Percentiles rank a stretch among this genome's conserved stretches.
Conservation (phyloP, 2,797 vertebrate species). For the Moxostoma hubbsi region DNA sequence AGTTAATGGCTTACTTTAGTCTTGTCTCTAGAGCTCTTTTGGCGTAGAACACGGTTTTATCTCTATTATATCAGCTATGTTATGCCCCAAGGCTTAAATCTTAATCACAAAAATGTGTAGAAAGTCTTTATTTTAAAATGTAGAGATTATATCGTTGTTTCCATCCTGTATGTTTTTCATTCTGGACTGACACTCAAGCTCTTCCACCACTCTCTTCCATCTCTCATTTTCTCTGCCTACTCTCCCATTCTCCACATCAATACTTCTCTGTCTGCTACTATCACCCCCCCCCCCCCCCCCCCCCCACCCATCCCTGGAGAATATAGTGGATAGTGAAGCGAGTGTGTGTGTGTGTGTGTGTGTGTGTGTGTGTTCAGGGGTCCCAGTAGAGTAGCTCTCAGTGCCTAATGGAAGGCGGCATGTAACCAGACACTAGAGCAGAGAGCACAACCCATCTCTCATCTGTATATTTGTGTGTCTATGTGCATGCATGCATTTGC, state of each 20-base stretch:
- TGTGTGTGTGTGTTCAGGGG: constrained; percentile 50
- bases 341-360: constrained; percentile 18
- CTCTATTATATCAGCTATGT: neutral
- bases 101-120: neutral
- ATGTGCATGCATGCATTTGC: constrained; percentile 5
- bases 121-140: neutral
- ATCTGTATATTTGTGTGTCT: constrained; percentile 27
- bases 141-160: neutral
- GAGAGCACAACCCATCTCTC: constrained; percentile 41
- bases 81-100: neutral
- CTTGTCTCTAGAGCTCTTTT: too few species aligned
- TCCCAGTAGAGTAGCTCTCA: constrained; percentile 67
- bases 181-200: neutral
- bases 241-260: constrained; percentile 64
- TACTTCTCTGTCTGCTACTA: constrained; percentile 69
- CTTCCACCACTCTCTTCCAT: constrained; percentile 2
- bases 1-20: too few species aligned
- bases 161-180: constrained; percentile 12
- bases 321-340: constrained; percentile 35
- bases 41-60: too few species aligned
- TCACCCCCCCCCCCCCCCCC: constrained; percentile 67
- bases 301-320: constrained; percentile 59
- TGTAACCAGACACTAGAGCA: constrained; percentile 71
- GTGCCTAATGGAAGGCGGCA: constrained; percentile 72
- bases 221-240: constrained; percentile 38